Conservation (phyloP, 2,113 vertebrate genomes). For the Epinephelus fuscoguttatus region DNA sequence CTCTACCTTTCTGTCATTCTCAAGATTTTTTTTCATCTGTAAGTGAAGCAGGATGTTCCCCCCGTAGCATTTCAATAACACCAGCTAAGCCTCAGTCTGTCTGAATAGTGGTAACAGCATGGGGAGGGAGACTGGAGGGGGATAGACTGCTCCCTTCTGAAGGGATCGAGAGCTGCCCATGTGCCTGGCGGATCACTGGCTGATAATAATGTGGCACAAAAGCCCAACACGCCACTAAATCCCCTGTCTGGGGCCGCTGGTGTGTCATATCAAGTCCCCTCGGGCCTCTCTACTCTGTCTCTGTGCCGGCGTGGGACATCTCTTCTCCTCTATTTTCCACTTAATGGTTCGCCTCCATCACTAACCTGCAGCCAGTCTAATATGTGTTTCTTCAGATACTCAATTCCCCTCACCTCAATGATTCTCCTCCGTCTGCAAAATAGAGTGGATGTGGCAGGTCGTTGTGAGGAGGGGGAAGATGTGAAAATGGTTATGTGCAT, state of each 20-base stretch:
- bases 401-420: slow-evolving; percentile 55
- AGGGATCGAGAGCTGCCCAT: slow-evolving; percentile 69
- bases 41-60: slow-evolving; percentile 47
- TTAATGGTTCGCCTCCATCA: slow-evolving; percentile 61
- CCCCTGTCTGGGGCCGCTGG: slow-evolving; percentile 64
- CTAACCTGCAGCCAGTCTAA: slow-evolving; percentile 70
- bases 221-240: slow-evolving; percentile 74
- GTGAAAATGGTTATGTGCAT: slow-evolving; percentile 24
- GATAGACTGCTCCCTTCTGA: slow-evolving; percentile 66
- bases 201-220: slow-evolving; percentile 81
- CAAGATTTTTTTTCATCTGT: slow-evolving; percentile 32
- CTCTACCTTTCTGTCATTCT: slow-evolving; percentile 36
- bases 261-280: slow-evolving; percentile 74
- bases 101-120: slow-evolving; percentile 60
- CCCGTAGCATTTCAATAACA: slow-evolving; percentile 67
- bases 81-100: slow-evolving; percentile 63
- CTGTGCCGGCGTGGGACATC: slow-evolving; percentile 57
- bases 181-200: slow-evolving; percentile 73
- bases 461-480: slow-evolving; percentile 32
- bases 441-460: slow-evolving; percentile 58
- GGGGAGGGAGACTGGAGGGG: slow-evolving; percentile 63
- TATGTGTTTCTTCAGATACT: slow-evolving; percentile 62
- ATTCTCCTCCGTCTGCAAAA: slow-evolving; percentile 49
- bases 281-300: slow-evolving; percentile 51
- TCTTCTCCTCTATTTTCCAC: slow-evolving; percentile 64